Conservation (phyloP, 1,140 invertebrate genomes). For the Hyles euphorbiae region DNA sequence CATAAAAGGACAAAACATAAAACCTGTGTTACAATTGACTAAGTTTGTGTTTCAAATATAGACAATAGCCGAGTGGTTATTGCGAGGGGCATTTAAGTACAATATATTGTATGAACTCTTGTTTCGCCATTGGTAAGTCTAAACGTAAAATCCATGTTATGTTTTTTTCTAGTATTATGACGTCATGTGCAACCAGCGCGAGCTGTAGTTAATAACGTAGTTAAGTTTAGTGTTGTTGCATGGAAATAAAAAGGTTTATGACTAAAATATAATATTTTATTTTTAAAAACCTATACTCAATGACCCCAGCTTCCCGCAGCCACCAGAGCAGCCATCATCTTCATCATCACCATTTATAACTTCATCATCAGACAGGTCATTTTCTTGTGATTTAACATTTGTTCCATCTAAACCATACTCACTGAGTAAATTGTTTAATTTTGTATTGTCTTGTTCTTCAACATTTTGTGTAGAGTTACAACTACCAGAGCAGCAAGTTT, state of each 20-base stretch:
- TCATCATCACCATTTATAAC: constrained; percentile 25
- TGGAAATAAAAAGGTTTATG: constrained; percentile 15
- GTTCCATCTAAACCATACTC: constrained; percentile 37
- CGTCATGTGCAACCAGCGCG: background rate
- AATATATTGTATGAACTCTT: no score
- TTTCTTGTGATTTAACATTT: constrained; percentile 16
- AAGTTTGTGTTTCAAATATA: no score
- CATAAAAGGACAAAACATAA: no score
- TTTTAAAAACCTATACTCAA: constrained; percentile 48
- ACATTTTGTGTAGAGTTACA: constrained; percentile 24
- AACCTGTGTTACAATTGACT: no score
- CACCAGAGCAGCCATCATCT: constrained; percentile 43
- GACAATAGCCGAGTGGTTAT: no score
- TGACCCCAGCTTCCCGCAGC: constrained; percentile 45
- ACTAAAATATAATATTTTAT: constrained; percentile 13
- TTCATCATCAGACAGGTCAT: constrained; percentile 22
- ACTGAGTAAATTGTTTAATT: constrained; percentile 40
- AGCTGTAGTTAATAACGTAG: background rate
- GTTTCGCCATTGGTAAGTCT: no score
- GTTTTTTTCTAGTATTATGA: background rate
- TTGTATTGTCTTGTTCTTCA: constrained; percentile 27
- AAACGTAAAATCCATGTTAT: no score
- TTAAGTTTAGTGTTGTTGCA: constrained; percentile 17
- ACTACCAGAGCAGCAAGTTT: constrained; percentile 35
- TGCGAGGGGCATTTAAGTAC: no score